Evolutionary conservation across 2,797 vertebrate genomes (phyloP).

Genomic region (Malurus splendens): DNA sequence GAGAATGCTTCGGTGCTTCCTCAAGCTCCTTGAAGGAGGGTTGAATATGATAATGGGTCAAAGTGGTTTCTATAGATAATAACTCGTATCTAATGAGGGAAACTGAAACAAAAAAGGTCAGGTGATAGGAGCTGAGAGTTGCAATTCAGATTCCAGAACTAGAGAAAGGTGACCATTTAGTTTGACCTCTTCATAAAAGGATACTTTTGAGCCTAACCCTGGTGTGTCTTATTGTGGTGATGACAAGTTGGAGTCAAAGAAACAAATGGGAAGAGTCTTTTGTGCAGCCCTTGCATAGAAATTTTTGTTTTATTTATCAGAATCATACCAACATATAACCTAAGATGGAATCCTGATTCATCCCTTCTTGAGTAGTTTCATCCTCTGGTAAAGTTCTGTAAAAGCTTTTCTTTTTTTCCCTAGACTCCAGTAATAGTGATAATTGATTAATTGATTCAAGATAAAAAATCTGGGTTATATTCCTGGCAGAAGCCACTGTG

Average conservation of each 20-base stretch:
- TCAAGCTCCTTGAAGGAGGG: not conserved
- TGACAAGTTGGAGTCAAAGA: not conserved
- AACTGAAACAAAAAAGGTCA: not conserved
- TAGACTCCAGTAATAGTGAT: not conserved
- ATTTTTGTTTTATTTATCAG: not conserved
- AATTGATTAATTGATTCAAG: slow-evolving; percentile 16
- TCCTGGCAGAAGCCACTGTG: not conserved
- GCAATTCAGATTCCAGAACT: not conserved
- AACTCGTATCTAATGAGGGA: not conserved
- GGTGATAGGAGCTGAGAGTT: not conserved
- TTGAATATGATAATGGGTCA: not conserved
- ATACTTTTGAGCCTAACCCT: not conserved
- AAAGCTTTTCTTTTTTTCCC: not conserved
- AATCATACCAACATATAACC: not conserved
- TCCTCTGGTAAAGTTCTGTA: not conserved
- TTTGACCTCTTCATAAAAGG: not conserved
- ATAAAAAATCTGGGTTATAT: not conserved
- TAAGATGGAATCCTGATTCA: not conserved
- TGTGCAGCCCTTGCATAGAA: not conserved
- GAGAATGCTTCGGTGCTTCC: not conserved
- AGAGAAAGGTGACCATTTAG: not conserved
- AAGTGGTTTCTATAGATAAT: not conserved
- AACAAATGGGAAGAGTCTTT: not conserved
- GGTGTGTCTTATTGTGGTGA: not conserved
- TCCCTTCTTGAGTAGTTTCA: not conserved